A percentile compares a stretch with the other conserved stretches of the same genome.
phyloP scores from a whole-genome alignment of 1,140 invertebrate species.

The Helicoverpa armigera region DNA sequence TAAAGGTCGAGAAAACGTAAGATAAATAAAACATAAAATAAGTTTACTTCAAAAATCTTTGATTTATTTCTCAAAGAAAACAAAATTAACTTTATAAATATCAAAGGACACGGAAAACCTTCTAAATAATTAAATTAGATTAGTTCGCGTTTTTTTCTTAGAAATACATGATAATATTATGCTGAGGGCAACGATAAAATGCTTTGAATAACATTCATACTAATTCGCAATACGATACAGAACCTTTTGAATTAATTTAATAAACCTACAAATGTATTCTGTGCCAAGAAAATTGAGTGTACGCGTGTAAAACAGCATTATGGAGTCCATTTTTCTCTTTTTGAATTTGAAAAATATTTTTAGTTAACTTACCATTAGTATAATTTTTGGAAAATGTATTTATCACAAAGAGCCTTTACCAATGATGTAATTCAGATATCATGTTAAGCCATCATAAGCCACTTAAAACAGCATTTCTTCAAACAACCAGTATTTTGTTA shows the following conservation, averaged over 20 bases:
- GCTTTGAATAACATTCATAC: background rate
- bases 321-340: too few relatives aligned
- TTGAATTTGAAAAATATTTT: too few relatives aligned
- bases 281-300: too few relatives aligned
- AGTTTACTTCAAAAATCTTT: background rate
- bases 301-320: too few relatives aligned
- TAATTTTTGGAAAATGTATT: too few relatives aligned
- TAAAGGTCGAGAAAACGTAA: too few relatives aligned
- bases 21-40: background rate
- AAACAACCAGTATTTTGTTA: constrained; percentile 25
- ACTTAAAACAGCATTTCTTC: background rate
- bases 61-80: constrained; percentile 8
- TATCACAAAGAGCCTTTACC: too few relatives aligned
- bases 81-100: constrained; percentile 4
- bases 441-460: too few relatives aligned
- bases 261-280: too few relatives aligned
- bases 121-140: constrained; percentile 23
- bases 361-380: too few relatives aligned
- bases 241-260: background rate
- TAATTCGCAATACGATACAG: background rate
- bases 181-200: background rate
- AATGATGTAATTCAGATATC: too few relatives aligned
- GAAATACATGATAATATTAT: constrained; percentile 1
- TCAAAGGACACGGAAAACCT: background rate
- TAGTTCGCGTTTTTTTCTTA: background rate